Percentiles rank a stretch among this genome's conserved stretches.
phyloP scores from a whole-genome alignment of 2,888 invertebrate genomes.

The Nomada flava region DNA sequence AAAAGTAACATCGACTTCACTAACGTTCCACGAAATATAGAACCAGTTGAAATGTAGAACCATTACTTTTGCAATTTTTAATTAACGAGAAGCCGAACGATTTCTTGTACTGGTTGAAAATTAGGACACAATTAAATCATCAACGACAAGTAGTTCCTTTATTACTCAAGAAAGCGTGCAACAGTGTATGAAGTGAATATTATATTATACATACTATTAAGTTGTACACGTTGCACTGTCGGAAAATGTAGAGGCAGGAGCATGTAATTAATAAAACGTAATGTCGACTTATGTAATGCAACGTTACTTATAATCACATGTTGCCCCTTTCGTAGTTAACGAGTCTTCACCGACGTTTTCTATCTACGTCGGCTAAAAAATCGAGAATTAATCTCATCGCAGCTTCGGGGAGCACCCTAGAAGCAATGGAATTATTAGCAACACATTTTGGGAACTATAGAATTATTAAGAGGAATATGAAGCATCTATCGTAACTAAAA shows the following conservation, averaged over 20 bases:
- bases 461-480: too few species aligned
- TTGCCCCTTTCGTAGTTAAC: background rate
- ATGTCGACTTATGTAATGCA: background rate
- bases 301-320: background rate
- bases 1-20: background rate
- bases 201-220: too few species aligned
- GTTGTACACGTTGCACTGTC: background rate
- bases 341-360: constrained; percentile 40
- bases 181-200: background rate
- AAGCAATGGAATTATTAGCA: background rate
- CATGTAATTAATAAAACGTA: background rate
- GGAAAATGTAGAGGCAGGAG: background rate
- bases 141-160: too few species aligned
- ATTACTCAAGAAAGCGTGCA: background rate
- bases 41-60: background rate
- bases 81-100: background rate
- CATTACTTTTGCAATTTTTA: background rate
- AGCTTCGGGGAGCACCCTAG: constrained; percentile 72
- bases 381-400: constrained; percentile 74
- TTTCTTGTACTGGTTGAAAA: background rate
- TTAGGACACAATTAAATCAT: background rate
- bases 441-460: background rate
- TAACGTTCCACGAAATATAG: background rate
- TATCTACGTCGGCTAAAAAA: constrained; percentile 65
- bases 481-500: too few species aligned